Percentiles rank a stretch among this genome's conserved stretches.
Evolutionary conservation across 2,797 vertebrate species (phyloP).

Genomic region (Ctenosaura bakeri): DNA sequence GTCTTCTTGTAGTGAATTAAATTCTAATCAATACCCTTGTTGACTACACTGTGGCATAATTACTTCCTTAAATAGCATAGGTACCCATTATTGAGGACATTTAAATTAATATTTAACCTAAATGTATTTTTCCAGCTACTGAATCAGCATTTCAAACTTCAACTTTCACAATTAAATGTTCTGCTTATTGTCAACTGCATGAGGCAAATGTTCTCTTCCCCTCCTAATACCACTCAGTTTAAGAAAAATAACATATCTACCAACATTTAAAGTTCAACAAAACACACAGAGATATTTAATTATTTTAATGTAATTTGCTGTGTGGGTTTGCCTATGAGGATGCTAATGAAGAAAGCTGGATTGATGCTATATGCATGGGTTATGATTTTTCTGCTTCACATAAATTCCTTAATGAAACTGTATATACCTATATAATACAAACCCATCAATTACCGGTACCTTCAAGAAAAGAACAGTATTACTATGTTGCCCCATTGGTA

Average conservation of each 20-base stretch:
- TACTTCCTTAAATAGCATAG: conserved; percentile 79
- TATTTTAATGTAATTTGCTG: conserved; percentile 43
- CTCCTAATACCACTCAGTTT: conserved; percentile 43
- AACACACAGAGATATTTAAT: conserved; percentile 34
- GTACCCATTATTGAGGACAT: conserved; percentile 76
- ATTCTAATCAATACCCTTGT: conserved; percentile 81
- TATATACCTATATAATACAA: not conserved
- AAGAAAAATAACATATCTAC: conserved; percentile 30
- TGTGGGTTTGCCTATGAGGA: conserved; percentile 16
- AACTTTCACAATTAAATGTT: conserved; percentile 66
- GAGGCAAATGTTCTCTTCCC: conserved; percentile 49
- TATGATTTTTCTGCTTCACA: not conserved
- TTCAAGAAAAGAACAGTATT: not conserved
- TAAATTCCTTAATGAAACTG: conserved; percentile 4
- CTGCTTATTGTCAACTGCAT: conserved; percentile 46
- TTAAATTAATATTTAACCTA: conserved; percentile 84
- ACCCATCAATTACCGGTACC: not conserved
- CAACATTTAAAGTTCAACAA: conserved; percentile 27
- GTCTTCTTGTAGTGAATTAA: conserved; percentile 79
- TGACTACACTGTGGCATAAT: conserved; percentile 78
- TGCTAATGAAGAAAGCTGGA: conserved; percentile 18
- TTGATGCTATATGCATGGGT: not conserved
- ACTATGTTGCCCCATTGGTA: too few species aligned
- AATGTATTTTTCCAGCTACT: conserved; percentile 57
- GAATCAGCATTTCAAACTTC: conserved; percentile 69